Percentiles rank a stretch among this genome's conserved stretches.
Evolutionary conservation across 2,113 vertebrate genomes (phyloP).

Genomic region (Bambusicola thoracicus): DNA sequence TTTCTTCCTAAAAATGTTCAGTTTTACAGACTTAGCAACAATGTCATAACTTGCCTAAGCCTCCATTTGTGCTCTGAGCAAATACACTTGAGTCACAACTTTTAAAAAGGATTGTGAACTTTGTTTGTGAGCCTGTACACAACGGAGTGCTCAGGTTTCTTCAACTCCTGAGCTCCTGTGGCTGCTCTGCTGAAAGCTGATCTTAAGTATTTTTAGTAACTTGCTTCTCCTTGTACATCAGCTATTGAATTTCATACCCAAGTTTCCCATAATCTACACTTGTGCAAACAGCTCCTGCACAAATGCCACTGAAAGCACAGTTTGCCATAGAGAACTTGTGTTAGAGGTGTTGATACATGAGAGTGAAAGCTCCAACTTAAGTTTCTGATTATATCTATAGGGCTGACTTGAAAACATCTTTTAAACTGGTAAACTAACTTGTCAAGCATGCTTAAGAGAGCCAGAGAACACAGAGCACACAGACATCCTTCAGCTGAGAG

Average conservation of each 20-base stretch:
- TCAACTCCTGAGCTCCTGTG: not conserved
- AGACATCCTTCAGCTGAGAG: not conserved
- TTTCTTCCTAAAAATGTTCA: not conserved
- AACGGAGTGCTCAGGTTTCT: not conserved
- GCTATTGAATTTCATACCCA: conserved; percentile 39
- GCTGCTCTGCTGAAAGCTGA: not conserved
- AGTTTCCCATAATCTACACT: not conserved
- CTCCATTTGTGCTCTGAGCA: not conserved
- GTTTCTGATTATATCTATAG: not conserved
- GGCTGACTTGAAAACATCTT: not conserved
- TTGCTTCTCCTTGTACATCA: not conserved
- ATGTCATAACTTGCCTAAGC: not conserved
- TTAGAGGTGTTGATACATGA: not conserved
- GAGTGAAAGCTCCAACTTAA: not conserved
- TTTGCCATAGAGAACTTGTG: not conserved
- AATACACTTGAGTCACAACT: not conserved
- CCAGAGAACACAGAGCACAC: accelerated
- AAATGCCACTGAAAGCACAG: not conserved
- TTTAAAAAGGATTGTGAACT: not conserved
- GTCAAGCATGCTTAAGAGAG: not conserved
- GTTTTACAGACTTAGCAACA: not conserved
- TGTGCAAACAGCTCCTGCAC: conserved; percentile 41
- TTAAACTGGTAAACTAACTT: not conserved
- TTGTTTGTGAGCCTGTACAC: not conserved
- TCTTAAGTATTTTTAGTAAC: conserved; percentile 54